Evolutionary conservation across 1,140 invertebrate genomes (phyloP), one percentile per base, ranked within the genome.

Genomic region (Atta cephalotes): DNA sequence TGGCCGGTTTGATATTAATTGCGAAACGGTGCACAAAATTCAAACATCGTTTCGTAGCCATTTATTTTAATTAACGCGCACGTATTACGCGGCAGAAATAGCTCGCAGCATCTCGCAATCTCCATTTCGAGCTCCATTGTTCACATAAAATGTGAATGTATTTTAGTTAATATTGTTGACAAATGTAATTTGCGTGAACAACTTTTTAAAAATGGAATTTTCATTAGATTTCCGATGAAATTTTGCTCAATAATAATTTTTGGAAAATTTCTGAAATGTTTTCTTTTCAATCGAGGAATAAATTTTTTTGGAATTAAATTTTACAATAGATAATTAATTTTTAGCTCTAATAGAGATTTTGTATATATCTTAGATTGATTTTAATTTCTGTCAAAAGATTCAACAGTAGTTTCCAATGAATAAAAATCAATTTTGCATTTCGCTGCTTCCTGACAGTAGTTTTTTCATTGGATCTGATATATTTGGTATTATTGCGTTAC

Each of bases 61-160:
- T 82, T 82, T 74, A 70, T 82, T 82, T 82, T 82, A 82, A 82
- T 82, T 82, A 82, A 82, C 53, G 35, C 35, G 68, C 68, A 25
- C 25, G 68, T 18, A 74, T 82, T 82, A 82, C 53, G 53, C 68
- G 21, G 79, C 21, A 72, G 53, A 72, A 82, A 72, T 72, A 49
- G 66, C 21, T n/a, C 49, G 77, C 62, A 31, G 35, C 21, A 45
- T 60, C 16, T 60, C 79, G 25, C 68, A 72, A 60, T 74, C 56
- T 31, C 25, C 56, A 21, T 45, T 60, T 21, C 12, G 35, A 35
- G n/a, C 12, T 18, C 6, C 62, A 5, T 70, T 16, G 31, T 70
- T 66, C 60, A 49, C 45, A 35, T 45, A 35, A 35, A 45, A 72
- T 35, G 25, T 14, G 56, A 82, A 72, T 45, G 31, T 35, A 9